Evolutionary conservation across 2,113 vertebrate genomes (phyloP).

Genomic region (Pterophyllum scalare): DNA sequence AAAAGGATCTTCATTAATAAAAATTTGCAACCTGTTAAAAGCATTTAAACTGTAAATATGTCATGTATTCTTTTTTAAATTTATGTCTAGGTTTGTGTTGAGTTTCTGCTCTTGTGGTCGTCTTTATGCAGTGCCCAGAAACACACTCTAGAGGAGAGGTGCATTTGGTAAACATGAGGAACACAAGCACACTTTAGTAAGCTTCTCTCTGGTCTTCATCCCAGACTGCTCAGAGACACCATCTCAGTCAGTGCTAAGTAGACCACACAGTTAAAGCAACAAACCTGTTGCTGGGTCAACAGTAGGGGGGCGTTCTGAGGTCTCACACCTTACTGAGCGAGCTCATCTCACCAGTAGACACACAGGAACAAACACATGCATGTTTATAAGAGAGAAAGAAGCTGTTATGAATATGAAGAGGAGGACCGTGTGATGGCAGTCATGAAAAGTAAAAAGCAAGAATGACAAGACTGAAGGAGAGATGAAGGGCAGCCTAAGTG

Average conservation of each 20-base stretch:
- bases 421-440: constrained; percentile 40
- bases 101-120: constrained; percentile 12
- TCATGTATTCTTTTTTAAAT: constrained; percentile 24
- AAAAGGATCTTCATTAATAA: neutral
- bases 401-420: constrained; percentile 70
- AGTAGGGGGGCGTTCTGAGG: constrained; percentile 45
- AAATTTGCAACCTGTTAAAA: constrained; percentile 13
- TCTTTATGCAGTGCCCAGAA: constrained; percentile 69
- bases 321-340: constrained; percentile 36
- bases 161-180: constrained; percentile 57
- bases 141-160: constrained; percentile 64
- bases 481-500: constrained; percentile 74
- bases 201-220: constrained; percentile 54
- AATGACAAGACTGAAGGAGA: constrained; percentile 75
- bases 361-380: neutral
- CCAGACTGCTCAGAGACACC: constrained; percentile 50
- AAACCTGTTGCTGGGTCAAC: constrained; percentile 66
- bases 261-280: constrained; percentile 78
- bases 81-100: constrained; percentile 42
- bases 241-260: constrained; percentile 70
- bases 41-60: constrained; percentile 23
- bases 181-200: constrained; percentile 54
- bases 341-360: constrained; percentile 40
- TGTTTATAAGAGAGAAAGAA: neutral
- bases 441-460: constrained; percentile 50